Base-by-base conservation (phyloP, 2,888 invertebrate species). In the Ochropleura plecta region DNA sequence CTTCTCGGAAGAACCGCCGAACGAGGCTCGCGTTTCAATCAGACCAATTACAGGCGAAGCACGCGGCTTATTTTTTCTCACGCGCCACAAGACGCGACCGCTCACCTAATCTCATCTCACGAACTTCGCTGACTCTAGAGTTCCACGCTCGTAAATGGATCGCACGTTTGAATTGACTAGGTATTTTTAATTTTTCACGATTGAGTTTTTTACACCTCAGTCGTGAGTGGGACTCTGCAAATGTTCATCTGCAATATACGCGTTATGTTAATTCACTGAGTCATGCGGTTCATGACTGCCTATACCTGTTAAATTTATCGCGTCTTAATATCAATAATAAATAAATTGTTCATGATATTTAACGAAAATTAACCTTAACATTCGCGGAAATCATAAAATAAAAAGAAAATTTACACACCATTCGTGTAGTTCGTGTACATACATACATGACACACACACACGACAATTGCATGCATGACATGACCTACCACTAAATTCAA, bases 1-100 rank as follows among this genome's bases (percentile, higher is more conserved):
- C 90, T 95, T 95, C 96, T 95, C 91, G 94, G 95, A 95, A 95
- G 90, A 88, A 84, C 88, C 89, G 90, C 89, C 91, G 91, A 93
- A 92, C 93, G 92, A 92, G 91, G 88, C 91, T 92, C 94, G 95
- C 95, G 94, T 94, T 95, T 95, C 95, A 96, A 96, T 96, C 95
- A 95, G 93, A 91, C 96, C 96, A 95, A 96, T 96, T 96, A 96
- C 95, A 93, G 94, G 77, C 91, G 90, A 91, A 91, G 90, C 93
- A 91, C 88, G 93, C 91, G 89, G 92, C 91, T 92, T 91, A 93
- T 93, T 94, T 93, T 95, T 95, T 94, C 94, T 93, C 95, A 94
- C 91, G 91, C 88, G 82, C 81, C 73, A 65, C 82, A 55, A 59
- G 73, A 83, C 81, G 83, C 80, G 86, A 69, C 76, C 86, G 84